Base-by-base conservation (phyloP, 2,797 vertebrate genomes). In the Dipus sagitta region DNA sequence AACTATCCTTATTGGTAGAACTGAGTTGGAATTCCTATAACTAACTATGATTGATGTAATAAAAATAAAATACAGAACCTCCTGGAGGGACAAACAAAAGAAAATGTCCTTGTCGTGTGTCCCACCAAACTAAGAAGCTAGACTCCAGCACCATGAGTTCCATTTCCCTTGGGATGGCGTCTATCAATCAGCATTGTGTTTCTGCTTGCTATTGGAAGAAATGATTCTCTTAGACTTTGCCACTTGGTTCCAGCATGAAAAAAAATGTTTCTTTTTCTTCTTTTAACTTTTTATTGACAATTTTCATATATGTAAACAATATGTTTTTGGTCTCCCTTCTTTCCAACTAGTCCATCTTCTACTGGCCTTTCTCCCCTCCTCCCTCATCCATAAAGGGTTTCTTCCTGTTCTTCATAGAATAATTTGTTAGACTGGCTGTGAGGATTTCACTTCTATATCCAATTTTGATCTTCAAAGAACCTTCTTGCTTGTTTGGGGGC, bases 41-140 rank as follows among this genome's bases (percentile, higher is more conserved):
- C 26, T 65, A 67, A 38, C 1, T 30, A 13, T 64, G 64, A 34
- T 77, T 26, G 47, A 38, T 64, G 75, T 75, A 77, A 79, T 83
- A 67, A 71, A 93, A 95, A 83, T 52, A 93, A 96, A 79, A 91
- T 38, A 86, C 1, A 78, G 85, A 88, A 67, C 2, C 15, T 86
- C 15, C 9, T 26, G 38, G 77, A 71, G 13, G 26, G 32, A 8
- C 18, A 77, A 88, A 81, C 62, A 38, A 54, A 83, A 21, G 32
- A 47, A 71, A 77, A 74, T 3, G 3, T 65, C 67, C 84, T n/a
- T 9, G 11, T 12, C 10, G 42, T 64, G 74, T 75, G 21, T 93
- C 65, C 24, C 78, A 32, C 38, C 21, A 78, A 65, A 54, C 47
- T 42, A 70, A 60, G 67, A 89, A 38, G 20, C 60, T 23, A 4